Conservation (phyloP, 1,140 invertebrate species). For the Rhizoglyphus robini region DNA sequence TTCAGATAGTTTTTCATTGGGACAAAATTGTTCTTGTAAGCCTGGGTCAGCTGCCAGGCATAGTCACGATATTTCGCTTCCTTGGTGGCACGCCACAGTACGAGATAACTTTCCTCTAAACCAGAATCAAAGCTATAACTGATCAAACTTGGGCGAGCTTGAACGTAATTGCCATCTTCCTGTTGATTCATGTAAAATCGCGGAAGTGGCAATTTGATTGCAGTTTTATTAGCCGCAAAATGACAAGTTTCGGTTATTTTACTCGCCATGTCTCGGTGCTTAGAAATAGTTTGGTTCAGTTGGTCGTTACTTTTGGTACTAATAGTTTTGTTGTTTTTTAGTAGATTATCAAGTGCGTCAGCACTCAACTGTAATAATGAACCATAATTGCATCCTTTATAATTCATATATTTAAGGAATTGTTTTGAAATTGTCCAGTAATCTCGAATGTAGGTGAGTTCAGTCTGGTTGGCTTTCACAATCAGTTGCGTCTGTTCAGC, state of each 20-base stretch:
- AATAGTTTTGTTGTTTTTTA: neutral
- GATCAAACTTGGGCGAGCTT: too few species aligned
- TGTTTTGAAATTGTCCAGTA: neutral
- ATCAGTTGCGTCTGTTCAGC: neutral
- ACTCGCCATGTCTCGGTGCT: neutral
- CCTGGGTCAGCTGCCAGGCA: neutral
- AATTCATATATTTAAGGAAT: neutral
- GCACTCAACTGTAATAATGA: neutral
- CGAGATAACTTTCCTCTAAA: neutral
- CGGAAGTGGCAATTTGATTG: neutral
- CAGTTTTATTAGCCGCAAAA: neutral
- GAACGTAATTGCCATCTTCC: neutral
- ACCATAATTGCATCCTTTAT: neutral
- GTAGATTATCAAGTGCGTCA: neutral
- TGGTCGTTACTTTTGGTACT: too few species aligned
- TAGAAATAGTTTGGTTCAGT: neutral
- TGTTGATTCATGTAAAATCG: neutral
- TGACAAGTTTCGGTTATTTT: neutral
- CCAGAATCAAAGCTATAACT: neutral
- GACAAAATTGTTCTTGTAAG: too few species aligned
- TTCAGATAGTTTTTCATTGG: too few species aligned
- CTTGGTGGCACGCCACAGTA: neutral
- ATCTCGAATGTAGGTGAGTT: neutral
- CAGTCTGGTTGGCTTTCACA: neutral
- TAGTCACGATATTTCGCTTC: neutral